A percentile compares a stretch with the other conserved stretches of the same genome.
These are phyloP conservation scores for Antheraea pernyi DNA, from an alignment of 1,140 invertebrate species.

Conservation along the genomic window DNA sequence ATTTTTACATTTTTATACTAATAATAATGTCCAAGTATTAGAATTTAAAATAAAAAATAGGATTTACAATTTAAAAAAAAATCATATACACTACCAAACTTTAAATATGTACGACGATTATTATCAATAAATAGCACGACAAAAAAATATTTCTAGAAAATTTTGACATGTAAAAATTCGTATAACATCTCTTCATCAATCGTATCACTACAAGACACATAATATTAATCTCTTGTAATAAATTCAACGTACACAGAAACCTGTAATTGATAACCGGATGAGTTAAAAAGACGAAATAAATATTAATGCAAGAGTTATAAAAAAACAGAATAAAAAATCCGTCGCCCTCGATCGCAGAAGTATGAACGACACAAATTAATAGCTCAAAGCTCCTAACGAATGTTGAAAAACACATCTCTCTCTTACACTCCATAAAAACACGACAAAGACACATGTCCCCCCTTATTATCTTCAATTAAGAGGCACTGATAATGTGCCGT, in stretches of 20 bases:
- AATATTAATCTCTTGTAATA: background rate
- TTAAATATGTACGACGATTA: no score
- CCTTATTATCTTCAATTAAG: constrained; percentile 77
- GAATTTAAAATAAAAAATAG: no score
- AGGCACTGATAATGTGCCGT: constrained; percentile 66
- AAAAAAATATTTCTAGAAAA: background rate
- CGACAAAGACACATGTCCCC: constrained; percentile 72
- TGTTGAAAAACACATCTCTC: constrained; percentile 50
- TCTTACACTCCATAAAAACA: constrained; percentile 69
- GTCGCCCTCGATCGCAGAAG: background rate
- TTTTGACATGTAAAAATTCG: background rate
- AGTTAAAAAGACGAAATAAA: background rate
- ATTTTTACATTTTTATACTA: no score
- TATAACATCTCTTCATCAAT: background rate
- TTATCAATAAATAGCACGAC: background rate
- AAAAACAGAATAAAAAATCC: background rate
- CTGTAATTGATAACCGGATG: background rate
- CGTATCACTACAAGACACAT: background rate
- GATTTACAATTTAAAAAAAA: no score
- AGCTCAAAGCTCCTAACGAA: background rate
- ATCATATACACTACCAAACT: no score
- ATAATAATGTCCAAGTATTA: no score
- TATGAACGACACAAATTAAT: constrained; percentile 2
- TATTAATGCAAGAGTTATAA: background rate
- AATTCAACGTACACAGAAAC: background rate